Conservation (phyloP, 2,888 invertebrate species). For the Merodon equestris region DNA sequence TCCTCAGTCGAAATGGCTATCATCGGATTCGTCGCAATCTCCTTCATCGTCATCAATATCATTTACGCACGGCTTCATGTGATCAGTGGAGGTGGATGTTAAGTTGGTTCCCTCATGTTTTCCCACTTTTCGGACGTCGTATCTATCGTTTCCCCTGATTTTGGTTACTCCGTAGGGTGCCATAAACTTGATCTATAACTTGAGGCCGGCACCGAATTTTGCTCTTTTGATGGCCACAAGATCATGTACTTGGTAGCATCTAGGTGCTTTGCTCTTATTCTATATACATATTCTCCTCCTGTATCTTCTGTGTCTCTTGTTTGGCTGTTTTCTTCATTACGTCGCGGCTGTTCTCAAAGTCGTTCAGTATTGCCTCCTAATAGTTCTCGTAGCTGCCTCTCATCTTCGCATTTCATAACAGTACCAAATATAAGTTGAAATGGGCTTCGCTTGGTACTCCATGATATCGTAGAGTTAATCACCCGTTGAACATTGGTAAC, state of each 20-base stretch:
- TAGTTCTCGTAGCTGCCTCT: conserved; percentile 4
- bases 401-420: conserved; percentile 3
- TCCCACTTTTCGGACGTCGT: conserved; percentile 37
- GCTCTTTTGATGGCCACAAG: conserved; percentile 28
- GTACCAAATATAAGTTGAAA: not conserved
- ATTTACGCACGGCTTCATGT: conserved; percentile 46
- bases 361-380: conserved; percentile 10
- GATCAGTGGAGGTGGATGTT: conserved; percentile 28
- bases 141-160: conserved; percentile 42
- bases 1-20: conserved; percentile 7
- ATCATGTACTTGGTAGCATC: conserved; percentile 12
- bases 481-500: not conserved
- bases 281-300: conserved; percentile 23
- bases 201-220: conserved; percentile 47
- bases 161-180: conserved; percentile 42
- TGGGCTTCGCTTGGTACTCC: too few species aligned
- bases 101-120: conserved; percentile 40
- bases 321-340: not conserved
- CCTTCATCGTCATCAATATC: conserved; percentile 12
- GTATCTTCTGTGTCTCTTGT: conserved; percentile 1
- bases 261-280: conserved; percentile 6
- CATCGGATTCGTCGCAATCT: not conserved
- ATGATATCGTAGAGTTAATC: conserved; percentile 3
- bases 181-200: conserved; percentile 32
- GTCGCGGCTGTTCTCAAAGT: conserved; percentile 1